These are phyloP conservation scores for Rhamnusium bicolor DNA, from an alignment of 2,888 invertebrate species.

Conservation along the genomic window DNA sequence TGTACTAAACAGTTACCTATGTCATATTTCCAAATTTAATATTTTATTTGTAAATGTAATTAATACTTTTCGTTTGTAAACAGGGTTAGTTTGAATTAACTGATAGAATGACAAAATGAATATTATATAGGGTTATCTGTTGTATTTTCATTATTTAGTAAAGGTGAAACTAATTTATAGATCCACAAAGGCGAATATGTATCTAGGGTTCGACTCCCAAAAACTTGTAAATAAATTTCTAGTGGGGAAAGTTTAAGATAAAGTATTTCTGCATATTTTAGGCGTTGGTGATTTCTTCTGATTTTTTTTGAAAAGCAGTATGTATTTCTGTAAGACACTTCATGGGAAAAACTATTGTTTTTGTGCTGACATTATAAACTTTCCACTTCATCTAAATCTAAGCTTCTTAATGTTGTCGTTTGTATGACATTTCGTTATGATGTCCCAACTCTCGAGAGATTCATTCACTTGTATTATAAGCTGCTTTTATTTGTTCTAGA, in stretches of 20 bases:
- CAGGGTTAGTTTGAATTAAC: neutral
- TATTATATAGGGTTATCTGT: neutral
- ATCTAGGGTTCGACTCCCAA: too few species aligned
- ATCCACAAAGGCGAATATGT: too few species aligned
- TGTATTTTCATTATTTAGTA: neutral
- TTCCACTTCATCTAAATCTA: neutral
- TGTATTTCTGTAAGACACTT: too few species aligned
- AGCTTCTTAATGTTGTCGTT: neutral
- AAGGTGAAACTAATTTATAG: neutral
- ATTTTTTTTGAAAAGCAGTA: too few species aligned
- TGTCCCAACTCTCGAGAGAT: neutral
- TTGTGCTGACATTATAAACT: too few species aligned
- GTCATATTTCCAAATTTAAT: neutral
- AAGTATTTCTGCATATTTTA: too few species aligned
- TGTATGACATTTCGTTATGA: neutral
- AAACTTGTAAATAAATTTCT: too few species aligned
- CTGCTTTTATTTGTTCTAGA: neutral
- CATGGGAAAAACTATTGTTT: too few species aligned
- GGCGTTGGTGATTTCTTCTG: too few species aligned
- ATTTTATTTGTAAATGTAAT: neutral
- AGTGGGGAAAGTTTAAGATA: too few species aligned
- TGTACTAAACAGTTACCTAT: too few species aligned
- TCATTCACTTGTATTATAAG: neutral
- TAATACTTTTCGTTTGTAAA: neutral
- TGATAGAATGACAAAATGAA: neutral